A percentile compares a stretch with the other conserved stretches of the same genome.
Evolutionary conservation across 2,113 vertebrate species (phyloP).

Genomic region (Alexandromys fortis): DNA sequence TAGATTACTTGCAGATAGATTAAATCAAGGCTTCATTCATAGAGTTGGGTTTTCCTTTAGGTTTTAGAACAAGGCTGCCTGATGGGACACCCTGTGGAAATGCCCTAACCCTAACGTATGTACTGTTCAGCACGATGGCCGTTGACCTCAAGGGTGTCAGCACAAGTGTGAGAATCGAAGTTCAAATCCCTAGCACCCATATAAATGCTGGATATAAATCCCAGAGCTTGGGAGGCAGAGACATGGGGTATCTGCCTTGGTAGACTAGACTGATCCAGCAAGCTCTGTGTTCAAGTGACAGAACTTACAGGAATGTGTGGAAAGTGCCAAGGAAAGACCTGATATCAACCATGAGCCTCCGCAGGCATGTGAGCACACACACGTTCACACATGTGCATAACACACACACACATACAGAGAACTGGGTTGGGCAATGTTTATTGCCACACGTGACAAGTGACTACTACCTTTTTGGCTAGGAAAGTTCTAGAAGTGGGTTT

Average conservation of each 20-base stretch:
- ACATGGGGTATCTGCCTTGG: background rate
- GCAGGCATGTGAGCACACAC: background rate
- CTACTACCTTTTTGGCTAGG: background rate
- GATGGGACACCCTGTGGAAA: background rate
- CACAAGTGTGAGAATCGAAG: background rate
- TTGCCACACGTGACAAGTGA: background rate
- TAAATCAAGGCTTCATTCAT: background rate
- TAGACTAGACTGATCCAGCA: background rate
- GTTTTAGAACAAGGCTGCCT: background rate
- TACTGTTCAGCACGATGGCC: rapidly evolving
- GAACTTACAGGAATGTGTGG: background rate
- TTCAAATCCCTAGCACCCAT: background rate
- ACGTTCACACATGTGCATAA: background rate
- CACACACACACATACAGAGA: background rate
- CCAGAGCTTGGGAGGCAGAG: background rate
- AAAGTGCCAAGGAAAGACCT: background rate
- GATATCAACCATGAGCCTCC: background rate
- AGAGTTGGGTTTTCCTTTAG: background rate
- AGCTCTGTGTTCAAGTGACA: background rate
- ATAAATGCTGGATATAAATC: background rate
- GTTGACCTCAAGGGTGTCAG: background rate
- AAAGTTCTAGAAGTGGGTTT: background rate
- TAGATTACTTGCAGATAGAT: background rate
- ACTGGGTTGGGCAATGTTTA: background rate
- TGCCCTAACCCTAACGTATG: background rate